Conservation (phyloP, 2,113 vertebrate species). For the Megaleporinus macrocephalus region DNA sequence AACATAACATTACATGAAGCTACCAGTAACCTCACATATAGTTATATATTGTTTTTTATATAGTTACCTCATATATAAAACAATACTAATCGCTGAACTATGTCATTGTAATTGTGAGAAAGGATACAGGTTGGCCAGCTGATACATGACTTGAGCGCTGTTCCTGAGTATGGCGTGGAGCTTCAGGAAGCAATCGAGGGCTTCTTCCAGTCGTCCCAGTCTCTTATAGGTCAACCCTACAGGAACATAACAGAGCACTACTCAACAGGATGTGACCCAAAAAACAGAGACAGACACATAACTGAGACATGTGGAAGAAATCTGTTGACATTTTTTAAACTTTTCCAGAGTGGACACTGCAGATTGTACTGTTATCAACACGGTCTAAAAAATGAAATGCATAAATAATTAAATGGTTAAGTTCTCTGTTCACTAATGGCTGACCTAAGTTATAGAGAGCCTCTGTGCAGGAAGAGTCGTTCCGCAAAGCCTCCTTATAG, state of each 20-base stretch:
- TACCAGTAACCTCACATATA: neutral
- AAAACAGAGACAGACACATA: neutral
- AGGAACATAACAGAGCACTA: neutral
- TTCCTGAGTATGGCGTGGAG: constrained; percentile 93
- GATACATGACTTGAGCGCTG: constrained; percentile 90
- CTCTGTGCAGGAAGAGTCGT: constrained; percentile 96
- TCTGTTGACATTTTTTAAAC: too few species aligned
- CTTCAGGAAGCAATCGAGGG: constrained; percentile 94
- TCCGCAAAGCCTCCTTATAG: constrained; percentile 94
- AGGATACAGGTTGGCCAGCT: constrained; percentile 94
- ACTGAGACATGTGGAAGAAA: neutral
- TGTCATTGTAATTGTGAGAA: neutral
- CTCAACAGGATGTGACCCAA: neutral
- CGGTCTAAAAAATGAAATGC: neutral
- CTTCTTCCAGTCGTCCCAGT: constrained; percentile 86
- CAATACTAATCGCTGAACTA: neutral
- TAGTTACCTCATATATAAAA: neutral
- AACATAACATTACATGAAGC: neutral
- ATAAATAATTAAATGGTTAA: neutral
- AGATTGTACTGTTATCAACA: too few species aligned
- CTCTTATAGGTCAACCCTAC: constrained; percentile 91
- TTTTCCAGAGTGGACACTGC: too few species aligned
- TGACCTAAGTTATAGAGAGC: constrained; percentile 96
- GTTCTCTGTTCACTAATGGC: neutral
- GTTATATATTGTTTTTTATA: too few species aligned